Percentiles rank a stretch among this genome's conserved stretches.
These are phyloP conservation scores for Cettia cetti DNA, from an alignment of 2,113 vertebrate species.

Conservation along the genomic window DNA sequence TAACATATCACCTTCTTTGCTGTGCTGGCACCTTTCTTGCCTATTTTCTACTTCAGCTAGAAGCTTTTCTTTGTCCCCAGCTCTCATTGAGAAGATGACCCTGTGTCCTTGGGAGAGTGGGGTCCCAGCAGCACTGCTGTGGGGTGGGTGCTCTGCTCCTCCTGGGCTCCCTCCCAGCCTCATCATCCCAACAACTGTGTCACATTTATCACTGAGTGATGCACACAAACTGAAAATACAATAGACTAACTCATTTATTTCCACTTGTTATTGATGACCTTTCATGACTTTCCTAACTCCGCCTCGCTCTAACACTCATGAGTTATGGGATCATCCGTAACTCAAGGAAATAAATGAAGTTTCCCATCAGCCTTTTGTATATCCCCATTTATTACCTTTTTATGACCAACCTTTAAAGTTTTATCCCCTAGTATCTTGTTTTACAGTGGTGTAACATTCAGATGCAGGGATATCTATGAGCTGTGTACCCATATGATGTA, in stretches of 20 bases:
- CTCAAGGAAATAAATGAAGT: conserved; percentile 50
- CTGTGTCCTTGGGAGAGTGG: accelerated
- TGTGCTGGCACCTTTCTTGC: neutral
- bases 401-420: conserved; percentile 55
- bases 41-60: neutral
- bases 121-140: neutral
- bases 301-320: neutral
- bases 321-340: conserved; percentile 39
- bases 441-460: conserved; percentile 3
- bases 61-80: neutral
- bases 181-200: neutral
- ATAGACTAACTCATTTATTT: conserved; percentile 3
- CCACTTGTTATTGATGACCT: conserved; percentile 50
- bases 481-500: neutral
- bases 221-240: neutral
- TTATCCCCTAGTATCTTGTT: conserved; percentile 41
- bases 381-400: conserved; percentile 53
- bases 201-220: neutral
- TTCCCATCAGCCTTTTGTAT: conserved; percentile 46
- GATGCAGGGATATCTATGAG: neutral
- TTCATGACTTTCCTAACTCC: conserved; percentile 30
- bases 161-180: neutral
- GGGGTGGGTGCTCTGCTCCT: neutral
- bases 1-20: neutral
- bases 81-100: neutral